Evolutionary conservation across 2,113 vertebrate genomes (phyloP).

Genomic region (Alces alces): DNA sequence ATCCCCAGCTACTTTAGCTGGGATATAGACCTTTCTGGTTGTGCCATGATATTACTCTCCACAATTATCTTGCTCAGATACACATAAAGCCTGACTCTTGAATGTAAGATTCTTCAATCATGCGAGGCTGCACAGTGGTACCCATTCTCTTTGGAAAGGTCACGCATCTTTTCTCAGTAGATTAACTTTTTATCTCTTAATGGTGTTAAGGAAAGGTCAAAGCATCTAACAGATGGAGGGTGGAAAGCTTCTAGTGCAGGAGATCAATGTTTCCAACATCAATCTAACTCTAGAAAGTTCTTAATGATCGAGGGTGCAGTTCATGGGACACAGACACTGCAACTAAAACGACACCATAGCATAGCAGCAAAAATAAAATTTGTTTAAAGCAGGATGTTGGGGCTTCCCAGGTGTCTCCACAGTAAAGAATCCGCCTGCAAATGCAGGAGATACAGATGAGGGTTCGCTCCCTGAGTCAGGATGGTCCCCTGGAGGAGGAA

Average conservation of each 20-base stretch:
- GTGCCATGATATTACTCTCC: constrained; percentile 72
- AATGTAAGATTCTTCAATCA: constrained; percentile 72
- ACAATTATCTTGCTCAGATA: constrained; percentile 71
- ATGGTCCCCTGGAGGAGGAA: neutral
- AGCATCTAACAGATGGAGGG: constrained; percentile 83
- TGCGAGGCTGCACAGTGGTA: constrained; percentile 60
- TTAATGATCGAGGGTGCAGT: constrained; percentile 61
- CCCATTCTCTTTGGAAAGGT: constrained; percentile 87
- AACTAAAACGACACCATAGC: neutral
- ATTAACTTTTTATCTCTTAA: constrained; percentile 89
- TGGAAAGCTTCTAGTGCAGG: constrained; percentile 78
- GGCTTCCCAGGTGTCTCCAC: neutral
- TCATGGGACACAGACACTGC: neutral
- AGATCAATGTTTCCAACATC: constrained; percentile 78
- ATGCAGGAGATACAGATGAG: neutral
- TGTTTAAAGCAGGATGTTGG: neutral
- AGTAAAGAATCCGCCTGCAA: neutral
- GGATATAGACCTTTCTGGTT: constrained; percentile 46
- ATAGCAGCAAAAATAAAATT: neutral
- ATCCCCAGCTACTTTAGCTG: constrained; percentile 55
- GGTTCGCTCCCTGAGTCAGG: neutral
- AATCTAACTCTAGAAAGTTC: constrained; percentile 73
- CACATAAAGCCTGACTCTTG: constrained; percentile 67
- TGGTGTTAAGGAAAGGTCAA: constrained; percentile 84
- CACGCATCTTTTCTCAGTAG: constrained; percentile 88